Evolutionary conservation across 2,888 invertebrate species (phyloP), one percentile per base, ranked within the genome.

Genomic region (Agonopterix heracliana): DNA sequence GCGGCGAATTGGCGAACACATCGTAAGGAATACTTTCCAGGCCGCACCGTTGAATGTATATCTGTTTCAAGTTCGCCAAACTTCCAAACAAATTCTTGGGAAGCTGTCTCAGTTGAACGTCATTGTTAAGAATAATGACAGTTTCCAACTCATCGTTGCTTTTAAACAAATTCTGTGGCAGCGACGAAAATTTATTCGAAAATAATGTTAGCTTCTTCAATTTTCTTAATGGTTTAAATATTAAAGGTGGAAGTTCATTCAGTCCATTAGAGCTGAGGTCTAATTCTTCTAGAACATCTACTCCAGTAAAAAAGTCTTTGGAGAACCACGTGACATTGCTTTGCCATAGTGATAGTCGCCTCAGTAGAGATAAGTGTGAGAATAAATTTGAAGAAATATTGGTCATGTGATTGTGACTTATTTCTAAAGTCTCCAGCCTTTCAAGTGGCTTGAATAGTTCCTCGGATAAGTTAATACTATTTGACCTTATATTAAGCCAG

Each of bases 181-280:
- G 64, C n/a, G 89, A 74, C 4, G 85, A 83, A 56, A 94, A 92
- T 59, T 91, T 90, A 66, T 94, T 95, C n/a, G 85, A 88, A 67
- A 90, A 91, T 54, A 96, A 81, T 66, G 92, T 92, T 42, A 96
- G 75, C 52, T 84, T 87, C 54, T 86, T 89, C 42, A 95, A 78
- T 66, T 92, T 92, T 34, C 76, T 81, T 48, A 94, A 76, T 52
- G 90, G 83, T 48, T 88, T 76, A 66, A 95, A 94, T 45, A 93
- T 85, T 58, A 91, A 90, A 7, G 86, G 71, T 0, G 92, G 90
- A 46, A 95, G 78, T 50, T 87, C 83, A 50, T 89, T 89, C 56
- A 95, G 85, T 46, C 89, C 86, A 71, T 94, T 95, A 10, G 89
- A 81, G 59, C 92, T 91, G 48, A 96, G 73, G 78, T 94, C 94